Percentiles rank a stretch among this genome's conserved stretches.
Conservation (phyloP, 2,113 vertebrate genomes). For the Capreolus pygargus region DNA sequence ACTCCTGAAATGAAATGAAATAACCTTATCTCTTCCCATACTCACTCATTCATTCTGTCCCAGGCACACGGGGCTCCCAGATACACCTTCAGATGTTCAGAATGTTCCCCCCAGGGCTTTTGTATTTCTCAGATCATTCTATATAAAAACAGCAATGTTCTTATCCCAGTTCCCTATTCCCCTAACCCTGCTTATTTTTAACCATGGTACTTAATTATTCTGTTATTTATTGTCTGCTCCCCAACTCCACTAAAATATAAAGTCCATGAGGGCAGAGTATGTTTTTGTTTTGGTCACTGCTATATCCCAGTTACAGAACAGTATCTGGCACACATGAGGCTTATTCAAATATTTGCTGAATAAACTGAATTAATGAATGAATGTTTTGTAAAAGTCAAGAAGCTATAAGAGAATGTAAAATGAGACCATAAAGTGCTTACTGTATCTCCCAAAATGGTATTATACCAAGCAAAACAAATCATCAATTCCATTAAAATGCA, state of each 20-base stretch:
- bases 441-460: background rate
- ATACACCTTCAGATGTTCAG: background rate
- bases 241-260: background rate
- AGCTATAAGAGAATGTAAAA: background rate
- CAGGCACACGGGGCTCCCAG: background rate
- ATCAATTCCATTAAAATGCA: background rate
- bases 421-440: background rate
- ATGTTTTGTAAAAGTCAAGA: background rate
- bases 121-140: background rate
- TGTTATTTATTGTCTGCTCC: background rate
- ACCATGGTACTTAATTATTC: background rate
- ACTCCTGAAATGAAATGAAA: conserved; percentile 47
- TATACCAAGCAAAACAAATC: background rate
- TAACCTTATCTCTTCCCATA: background rate
- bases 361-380: background rate
- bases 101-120: background rate
- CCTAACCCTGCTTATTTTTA: background rate
- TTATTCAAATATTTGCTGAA: background rate
- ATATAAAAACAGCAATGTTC: background rate
- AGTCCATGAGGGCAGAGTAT: background rate
- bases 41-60: background rate
- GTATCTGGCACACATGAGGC: background rate
- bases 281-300: background rate
- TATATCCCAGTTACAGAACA: background rate
- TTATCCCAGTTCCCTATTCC: background rate